Percentiles rank a stretch among this genome's conserved stretches.
phyloP scores from a whole-genome alignment of 2,888 invertebrate genomes.

The Meta bourneti region DNA sequence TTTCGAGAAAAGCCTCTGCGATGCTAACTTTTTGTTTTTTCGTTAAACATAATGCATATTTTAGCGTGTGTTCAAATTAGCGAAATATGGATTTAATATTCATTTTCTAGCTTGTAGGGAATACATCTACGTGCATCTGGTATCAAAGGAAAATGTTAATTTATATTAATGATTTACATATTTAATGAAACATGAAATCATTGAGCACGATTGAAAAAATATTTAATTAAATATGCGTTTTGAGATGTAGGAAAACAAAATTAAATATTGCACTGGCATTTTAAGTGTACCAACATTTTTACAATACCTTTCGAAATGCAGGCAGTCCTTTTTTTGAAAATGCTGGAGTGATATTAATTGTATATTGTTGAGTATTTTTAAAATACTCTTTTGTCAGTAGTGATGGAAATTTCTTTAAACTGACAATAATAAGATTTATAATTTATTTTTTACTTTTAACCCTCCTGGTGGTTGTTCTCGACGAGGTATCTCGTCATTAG shows the following conservation, averaged over 20 bases:
- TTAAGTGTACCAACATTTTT: too few relatives aligned
- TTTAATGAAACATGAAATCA: background rate
- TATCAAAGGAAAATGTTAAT: background rate
- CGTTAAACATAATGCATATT: background rate
- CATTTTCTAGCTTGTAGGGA: background rate
- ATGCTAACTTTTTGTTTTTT: background rate
- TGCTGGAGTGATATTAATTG: too few relatives aligned
- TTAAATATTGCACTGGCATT: background rate
- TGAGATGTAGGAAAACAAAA: background rate
- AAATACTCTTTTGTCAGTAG: too few relatives aligned
- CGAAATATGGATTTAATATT: background rate
- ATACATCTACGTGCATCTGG: background rate
- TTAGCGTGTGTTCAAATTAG: background rate
- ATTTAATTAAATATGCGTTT: background rate
- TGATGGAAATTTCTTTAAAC: too few relatives aligned
- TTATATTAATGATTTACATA: background rate
- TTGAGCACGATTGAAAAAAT: background rate
- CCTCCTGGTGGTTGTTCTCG: too few relatives aligned
- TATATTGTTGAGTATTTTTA: too few relatives aligned
- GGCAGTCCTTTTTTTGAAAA: too few relatives aligned
- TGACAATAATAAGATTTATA: too few relatives aligned
- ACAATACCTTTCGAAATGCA: too few relatives aligned
- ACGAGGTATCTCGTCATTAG: too few relatives aligned
- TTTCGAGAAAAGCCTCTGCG: background rate
- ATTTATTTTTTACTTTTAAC: too few relatives aligned